Base-by-base conservation (phyloP, 2,113 vertebrate species). In the Hypocryptadius cinnamomeus region DNA sequence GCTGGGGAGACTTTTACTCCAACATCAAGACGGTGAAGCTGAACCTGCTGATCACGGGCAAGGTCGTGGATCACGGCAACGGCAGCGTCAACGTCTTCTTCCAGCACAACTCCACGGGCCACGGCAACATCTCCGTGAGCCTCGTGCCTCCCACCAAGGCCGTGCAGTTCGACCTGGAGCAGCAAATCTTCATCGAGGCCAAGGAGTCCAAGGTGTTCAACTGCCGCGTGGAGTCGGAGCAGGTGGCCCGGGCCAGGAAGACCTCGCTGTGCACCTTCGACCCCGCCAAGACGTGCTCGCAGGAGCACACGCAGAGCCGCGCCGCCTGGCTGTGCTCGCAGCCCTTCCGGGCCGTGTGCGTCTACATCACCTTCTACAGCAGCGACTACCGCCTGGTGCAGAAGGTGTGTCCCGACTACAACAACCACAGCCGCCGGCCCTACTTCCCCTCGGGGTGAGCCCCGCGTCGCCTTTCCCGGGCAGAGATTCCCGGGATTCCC, bases 201-300 rank as follows among this genome's bases (percentile, higher is more conserved):
- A 99, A 99, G 97, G 99, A 99, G 97, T 99, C 99, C 95, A 99
- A 99, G 95, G 98, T 99, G 96, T 99, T 99, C 98, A 99, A 99
- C 97, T 99, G 99, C 97, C 98, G 99, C 0, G 98, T 99, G 97
- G 99, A 99, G 95, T 99, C 98, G 72, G 99, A 99, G 97, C 99
- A 99, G 94, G 99, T 99, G 89, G 99, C 99, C 45, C 98, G 98
- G 50, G 99, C 98, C 95, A 98, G 98, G 97, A 98, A 98, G 94
- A 99, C 99, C 77, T 98, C 99, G 2, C 98, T 99, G 85, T 99
- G 99, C 97, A 98, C 99, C 71, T 98, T 99, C 13, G 99, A 99
- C 97, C 99, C 99, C 0, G 99, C 99, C 88, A 98, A 98, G 98
- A 99, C 97, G 97, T 99, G 99, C 97, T 99, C 98, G 97, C 98